These are phyloP conservation scores for Aradophagus sp. DNA, from an alignment of 1,140 invertebrate genomes.

Conservation along the genomic window DNA sequence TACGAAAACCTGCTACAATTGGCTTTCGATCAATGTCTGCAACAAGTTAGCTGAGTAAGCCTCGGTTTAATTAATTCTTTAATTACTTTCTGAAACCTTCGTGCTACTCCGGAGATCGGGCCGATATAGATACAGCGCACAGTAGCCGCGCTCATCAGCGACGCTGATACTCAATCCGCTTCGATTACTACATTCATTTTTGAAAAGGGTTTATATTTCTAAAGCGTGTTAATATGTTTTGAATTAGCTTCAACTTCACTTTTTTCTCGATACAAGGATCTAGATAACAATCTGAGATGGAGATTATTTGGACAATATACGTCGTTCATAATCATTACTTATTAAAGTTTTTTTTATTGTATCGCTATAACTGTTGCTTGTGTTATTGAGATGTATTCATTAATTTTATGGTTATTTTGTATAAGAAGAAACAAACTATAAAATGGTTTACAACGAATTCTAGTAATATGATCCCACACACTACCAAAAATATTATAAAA, in stretches of 20 bases:
- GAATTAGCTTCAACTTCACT: conserved; percentile 23
- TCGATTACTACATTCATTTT: conserved; percentile 56
- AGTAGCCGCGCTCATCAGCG: conserved; percentile 51
- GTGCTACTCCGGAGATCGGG: conserved; percentile 37
- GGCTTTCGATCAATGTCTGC: conserved; percentile 55
- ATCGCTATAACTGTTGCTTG: too few relatives aligned
- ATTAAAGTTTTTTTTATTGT: too few relatives aligned
- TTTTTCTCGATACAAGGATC: neutral
- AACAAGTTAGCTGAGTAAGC: conserved; percentile 60
- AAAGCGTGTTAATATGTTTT: conserved; percentile 47
- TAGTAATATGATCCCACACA: too few relatives aligned
- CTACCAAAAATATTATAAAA: too few relatives aligned
- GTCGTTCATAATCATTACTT: too few relatives aligned
- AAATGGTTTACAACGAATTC: too few relatives aligned
- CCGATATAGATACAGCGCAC: conserved; percentile 56
- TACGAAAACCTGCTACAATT: conserved; percentile 40
- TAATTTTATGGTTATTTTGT: too few relatives aligned
- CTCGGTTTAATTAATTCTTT: conserved; percentile 63
- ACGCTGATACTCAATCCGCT: conserved; percentile 53
- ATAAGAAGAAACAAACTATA: too few relatives aligned
- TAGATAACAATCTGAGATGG: neutral
- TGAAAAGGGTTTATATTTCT: conserved; percentile 41
- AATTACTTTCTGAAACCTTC: conserved; percentile 61
- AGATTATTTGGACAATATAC: too few relatives aligned
- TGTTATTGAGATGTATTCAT: too few relatives aligned